phyloP scores from a whole-genome alignment of 2,888 invertebrate genomes.

The Aspidapion aeneum region DNA sequence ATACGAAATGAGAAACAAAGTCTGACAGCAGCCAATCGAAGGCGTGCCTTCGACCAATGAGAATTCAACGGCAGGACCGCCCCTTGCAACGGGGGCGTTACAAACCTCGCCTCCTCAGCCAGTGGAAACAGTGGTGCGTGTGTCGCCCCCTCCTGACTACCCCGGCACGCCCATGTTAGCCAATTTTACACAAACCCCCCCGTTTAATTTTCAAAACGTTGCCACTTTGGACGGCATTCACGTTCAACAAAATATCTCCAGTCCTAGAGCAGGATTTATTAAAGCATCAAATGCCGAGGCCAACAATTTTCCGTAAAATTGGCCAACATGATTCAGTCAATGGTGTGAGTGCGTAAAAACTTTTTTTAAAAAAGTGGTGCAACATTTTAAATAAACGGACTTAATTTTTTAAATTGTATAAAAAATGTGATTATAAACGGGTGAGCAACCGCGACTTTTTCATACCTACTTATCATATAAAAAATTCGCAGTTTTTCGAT shows the following conservation, averaged over 20 bases:
- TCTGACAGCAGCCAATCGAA: constrained; percentile 50
- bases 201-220: background rate
- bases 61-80: background rate
- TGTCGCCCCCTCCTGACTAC: constrained; percentile 48
- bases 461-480: too few relatives aligned
- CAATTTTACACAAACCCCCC: constrained; percentile 12
- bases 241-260: background rate
- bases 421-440: too few relatives aligned
- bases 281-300: too few relatives aligned
- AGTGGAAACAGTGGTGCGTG: constrained; percentile 32
- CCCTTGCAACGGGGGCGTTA: background rate
- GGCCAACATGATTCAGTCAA: too few relatives aligned
- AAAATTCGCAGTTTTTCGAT: too few relatives aligned
- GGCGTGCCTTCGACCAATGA: background rate
- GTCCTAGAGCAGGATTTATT: background rate
- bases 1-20: constrained; percentile 76
- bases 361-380: too few relatives aligned
- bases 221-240: background rate
- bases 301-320: too few relatives aligned
- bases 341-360: too few relatives aligned
- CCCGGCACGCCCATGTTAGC: constrained; percentile 43
- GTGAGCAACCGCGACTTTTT: too few relatives aligned
- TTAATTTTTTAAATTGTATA: too few relatives aligned
- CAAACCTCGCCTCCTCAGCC: constrained; percentile 12
- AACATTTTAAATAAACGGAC: too few relatives aligned